phyloP scores from a whole-genome alignment of 2,113 vertebrate genomes.

The Mirza zaza region DNA sequence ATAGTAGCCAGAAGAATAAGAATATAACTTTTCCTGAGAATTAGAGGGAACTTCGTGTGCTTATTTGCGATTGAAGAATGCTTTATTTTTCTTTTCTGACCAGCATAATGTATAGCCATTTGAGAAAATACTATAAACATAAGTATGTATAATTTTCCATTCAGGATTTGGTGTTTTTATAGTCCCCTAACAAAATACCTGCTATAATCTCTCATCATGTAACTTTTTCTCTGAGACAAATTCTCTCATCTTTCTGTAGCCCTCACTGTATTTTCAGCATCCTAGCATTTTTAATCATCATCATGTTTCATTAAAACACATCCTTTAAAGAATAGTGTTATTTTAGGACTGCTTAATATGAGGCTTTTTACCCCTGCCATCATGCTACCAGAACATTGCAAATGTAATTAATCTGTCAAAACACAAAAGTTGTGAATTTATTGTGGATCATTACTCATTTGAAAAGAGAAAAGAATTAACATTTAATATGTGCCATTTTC shows the following conservation, averaged over 20 bases:
- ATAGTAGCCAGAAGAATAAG: neutral
- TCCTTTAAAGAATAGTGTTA: conserved; percentile 60
- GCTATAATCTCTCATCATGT: neutral
- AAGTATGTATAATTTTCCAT: neutral
- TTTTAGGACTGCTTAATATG: conserved; percentile 61
- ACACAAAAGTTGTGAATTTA: conserved; percentile 37
- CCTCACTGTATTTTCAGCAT: conserved; percentile 2
- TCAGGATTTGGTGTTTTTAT: neutral
- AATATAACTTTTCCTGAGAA: conserved; percentile 28
- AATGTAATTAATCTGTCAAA: conserved; percentile 60
- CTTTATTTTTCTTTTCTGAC: conserved; percentile 35
- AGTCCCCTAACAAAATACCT: neutral
- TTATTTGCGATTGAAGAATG: neutral
- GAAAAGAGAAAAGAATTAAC: conserved; percentile 16
- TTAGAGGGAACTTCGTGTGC: neutral
- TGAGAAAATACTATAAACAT: neutral
- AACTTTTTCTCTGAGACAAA: conserved; percentile 2
- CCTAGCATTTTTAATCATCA: conserved; percentile 52
- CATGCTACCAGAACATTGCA: conserved; percentile 40
- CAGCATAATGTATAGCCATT: neutral
- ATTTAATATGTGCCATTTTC: conserved; percentile 36
- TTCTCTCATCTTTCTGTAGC: conserved; percentile 10
- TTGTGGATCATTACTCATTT: conserved; percentile 55
- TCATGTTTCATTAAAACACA: conserved; percentile 53
- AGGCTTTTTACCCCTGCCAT: conserved; percentile 48